Conservation (phyloP, 2,797 vertebrate species). For the Sandelia bainsii region DNA sequence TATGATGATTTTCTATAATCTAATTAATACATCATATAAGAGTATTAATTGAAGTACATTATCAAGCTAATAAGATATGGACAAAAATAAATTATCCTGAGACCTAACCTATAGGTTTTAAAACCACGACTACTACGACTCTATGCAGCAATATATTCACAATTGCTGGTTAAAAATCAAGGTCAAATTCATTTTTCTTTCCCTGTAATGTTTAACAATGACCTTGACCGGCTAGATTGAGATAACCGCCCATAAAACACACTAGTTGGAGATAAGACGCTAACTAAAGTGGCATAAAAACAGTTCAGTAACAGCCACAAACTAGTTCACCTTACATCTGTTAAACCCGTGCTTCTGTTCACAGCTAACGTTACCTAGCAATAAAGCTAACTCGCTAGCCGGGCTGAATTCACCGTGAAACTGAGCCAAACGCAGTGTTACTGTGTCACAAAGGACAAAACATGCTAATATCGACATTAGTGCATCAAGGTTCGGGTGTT, state of each 20-base stretch:
- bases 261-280: not conserved
- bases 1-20: too few relatives aligned
- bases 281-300: not conserved
- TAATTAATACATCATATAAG: too few relatives aligned
- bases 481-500: not conserved
- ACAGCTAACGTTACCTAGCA: conserved; percentile 49
- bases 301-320: not conserved
- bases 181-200: not conserved
- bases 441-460: conserved; percentile 31
- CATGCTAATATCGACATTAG: not conserved
- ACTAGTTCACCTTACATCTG: not conserved
- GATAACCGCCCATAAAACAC: not conserved
- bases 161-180: not conserved
- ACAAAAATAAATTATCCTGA: too few relatives aligned
- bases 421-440: conserved; percentile 38
- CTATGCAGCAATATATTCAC: not conserved
- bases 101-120: not conserved
- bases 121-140: too few relatives aligned
- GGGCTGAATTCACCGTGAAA: not conserved
- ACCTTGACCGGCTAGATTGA: not conserved
- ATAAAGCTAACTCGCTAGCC: conserved; percentile 24
- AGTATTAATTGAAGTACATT: too few relatives aligned
- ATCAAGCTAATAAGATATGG: too few relatives aligned
- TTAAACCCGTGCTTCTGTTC: conserved; percentile 16
- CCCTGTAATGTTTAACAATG: not conserved